These are phyloP conservation scores for Dendroctonus valens DNA, from an alignment of 1,140 invertebrate species.

Conservation along the genomic window DNA sequence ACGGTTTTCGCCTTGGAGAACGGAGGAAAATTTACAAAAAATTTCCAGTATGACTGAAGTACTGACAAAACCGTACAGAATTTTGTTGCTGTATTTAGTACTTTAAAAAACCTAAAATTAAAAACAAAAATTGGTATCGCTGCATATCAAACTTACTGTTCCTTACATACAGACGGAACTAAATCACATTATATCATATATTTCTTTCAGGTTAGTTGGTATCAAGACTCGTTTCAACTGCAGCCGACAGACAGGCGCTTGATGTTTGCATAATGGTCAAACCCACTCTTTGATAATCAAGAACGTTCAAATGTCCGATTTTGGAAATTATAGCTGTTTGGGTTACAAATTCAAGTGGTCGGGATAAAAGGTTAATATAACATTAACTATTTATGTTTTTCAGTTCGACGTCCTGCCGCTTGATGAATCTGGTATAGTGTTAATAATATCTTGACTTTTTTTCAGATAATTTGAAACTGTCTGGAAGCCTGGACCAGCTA, in stretches of 20 bases:
- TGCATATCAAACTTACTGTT: neutral
- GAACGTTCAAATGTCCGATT: constrained; percentile 53
- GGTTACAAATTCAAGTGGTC: constrained; percentile 68
- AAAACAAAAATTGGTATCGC: neutral
- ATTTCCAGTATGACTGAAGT: too few relatives aligned
- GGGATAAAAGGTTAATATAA: constrained; percentile 53
- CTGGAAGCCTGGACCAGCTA: constrained; percentile 65
- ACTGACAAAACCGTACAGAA: too few relatives aligned
- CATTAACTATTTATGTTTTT: neutral
- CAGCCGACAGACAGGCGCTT: constrained; percentile 52
- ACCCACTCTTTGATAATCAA: constrained; percentile 52
- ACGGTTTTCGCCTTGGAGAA: too few relatives aligned
- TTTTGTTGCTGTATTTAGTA: too few relatives aligned
- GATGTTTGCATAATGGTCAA: constrained; percentile 52
- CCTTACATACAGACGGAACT: neutral
- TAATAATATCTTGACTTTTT: neutral
- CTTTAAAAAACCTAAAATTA: neutral
- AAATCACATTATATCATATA: neutral
- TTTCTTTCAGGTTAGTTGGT: constrained; percentile 50
- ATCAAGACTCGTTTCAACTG: constrained; percentile 54
- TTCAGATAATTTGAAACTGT: constrained; percentile 60
- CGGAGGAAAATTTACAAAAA: too few relatives aligned
- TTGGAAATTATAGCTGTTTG: constrained; percentile 64
- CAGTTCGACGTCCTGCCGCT: too few relatives aligned
- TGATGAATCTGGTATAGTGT: too few relatives aligned